Evolutionary conservation across 2,113 vertebrate species (phyloP).

Genomic region (Cervus canadensis): DNA sequence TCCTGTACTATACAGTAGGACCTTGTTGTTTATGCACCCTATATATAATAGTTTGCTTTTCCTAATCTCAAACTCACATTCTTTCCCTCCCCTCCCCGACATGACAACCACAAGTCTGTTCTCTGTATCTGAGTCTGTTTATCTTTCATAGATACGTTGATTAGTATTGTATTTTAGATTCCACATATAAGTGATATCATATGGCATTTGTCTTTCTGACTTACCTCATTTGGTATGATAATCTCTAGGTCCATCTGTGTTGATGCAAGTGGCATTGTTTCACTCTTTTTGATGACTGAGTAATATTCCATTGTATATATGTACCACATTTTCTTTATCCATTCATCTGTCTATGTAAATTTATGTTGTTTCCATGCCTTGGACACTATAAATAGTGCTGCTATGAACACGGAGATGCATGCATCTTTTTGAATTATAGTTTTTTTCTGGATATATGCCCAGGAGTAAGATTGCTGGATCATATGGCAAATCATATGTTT

Average conservation of each 20-base stretch:
- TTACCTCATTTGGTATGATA: not conserved
- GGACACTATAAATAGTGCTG: not conserved
- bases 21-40: not conserved
- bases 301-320: not conserved
- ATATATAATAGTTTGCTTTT: not conserved
- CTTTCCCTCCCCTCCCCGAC: not conserved
- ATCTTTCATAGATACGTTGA: not conserved
- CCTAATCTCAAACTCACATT: not conserved
- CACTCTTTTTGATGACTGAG: not conserved
- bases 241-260: not conserved
- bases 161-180: not conserved
- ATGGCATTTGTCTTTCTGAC: not conserved
- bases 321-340: not conserved
- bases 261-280: not conserved
- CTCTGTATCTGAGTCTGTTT: not conserved
- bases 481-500: not conserved
- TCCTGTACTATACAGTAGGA: not conserved
- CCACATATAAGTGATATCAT: not conserved
- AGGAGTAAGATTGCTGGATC: not conserved
- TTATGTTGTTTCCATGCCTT: not conserved
- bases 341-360: not conserved
- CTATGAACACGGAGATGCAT: not conserved
- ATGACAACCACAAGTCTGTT: not conserved
- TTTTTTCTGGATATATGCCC: not conserved
- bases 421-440: not conserved